These are phyloP conservation scores for Andricus quercusramuli DNA, from an alignment of 2,888 invertebrate genomes.

Conservation along the genomic window DNA sequence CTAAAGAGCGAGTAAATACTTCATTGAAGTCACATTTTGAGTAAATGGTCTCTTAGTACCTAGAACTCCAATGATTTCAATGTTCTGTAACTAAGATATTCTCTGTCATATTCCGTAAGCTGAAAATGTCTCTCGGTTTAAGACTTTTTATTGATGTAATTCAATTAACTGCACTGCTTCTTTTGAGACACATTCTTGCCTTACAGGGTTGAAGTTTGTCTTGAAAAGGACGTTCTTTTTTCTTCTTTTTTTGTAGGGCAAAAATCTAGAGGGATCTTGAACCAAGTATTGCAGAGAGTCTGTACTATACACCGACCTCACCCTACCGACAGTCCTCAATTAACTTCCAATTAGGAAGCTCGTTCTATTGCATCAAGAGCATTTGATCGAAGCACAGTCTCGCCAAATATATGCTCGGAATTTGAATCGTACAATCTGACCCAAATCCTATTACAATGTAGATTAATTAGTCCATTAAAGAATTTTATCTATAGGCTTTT, in stretches of 20 bases:
- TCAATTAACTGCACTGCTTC: not conserved
- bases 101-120: not conserved
- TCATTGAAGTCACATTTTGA: not conserved
- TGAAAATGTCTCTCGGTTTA: not conserved
- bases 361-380: not conserved
- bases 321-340: not conserved
- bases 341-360: conserved; percentile 1
- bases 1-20: not conserved
- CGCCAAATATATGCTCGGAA: not conserved
- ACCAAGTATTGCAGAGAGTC: not conserved
- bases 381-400: not conserved
- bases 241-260: not conserved
- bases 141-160: not conserved
- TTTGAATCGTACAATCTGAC: not conserved
- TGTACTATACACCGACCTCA: not conserved
- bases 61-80: not conserved
- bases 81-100: not conserved
- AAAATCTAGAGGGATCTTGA: not conserved
- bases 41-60: not conserved
- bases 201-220: not conserved
- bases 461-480: not conserved
- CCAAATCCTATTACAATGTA: not conserved
- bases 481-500: not conserved
- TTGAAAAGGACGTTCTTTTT: not conserved
- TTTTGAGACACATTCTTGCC: not conserved